Evolutionary conservation across 1,140 invertebrate species (phyloP).

Genomic region (Camponotus pennsylvanicus): DNA sequence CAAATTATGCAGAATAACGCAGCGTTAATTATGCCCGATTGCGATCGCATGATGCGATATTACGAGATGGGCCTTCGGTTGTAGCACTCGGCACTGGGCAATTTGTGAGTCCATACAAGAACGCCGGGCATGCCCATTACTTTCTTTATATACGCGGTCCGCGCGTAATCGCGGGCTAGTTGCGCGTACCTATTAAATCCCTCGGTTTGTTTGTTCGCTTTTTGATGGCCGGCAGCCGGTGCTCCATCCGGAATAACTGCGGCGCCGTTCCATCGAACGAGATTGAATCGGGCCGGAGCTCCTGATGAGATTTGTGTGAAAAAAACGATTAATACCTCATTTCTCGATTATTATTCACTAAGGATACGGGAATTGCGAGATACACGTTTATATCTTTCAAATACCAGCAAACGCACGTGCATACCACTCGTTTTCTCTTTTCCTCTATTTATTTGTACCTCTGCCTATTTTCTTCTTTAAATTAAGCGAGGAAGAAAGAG

Average conservation of each 20-base stretch:
- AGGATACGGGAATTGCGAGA: conserved; percentile 26
- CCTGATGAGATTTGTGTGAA: conserved; percentile 47
- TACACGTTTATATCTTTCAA: neutral
- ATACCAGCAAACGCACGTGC: neutral
- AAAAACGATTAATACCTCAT: conserved; percentile 50
- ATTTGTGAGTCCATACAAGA: conserved; percentile 61
- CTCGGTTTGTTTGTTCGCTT: conserved; percentile 50
- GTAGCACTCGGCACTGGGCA: conserved; percentile 25
- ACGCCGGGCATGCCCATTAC: conserved; percentile 48
- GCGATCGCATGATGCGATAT: conserved; percentile 63
- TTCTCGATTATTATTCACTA: conserved; percentile 39
- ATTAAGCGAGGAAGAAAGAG: no score
- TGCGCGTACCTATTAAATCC: conserved; percentile 65
- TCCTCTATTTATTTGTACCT: neutral
- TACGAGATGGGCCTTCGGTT: conserved; percentile 54
- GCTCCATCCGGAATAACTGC: conserved; percentile 11
- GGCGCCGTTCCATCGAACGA: conserved; percentile 39
- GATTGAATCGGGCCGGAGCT: conserved; percentile 36
- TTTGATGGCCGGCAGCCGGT: conserved; percentile 43
- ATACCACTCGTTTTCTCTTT: neutral
- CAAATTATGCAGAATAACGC: conserved; percentile 71
- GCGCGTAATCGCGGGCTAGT: conserved; percentile 67
- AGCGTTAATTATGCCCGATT: conserved; percentile 69
- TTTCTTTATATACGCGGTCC: conserved; percentile 64
- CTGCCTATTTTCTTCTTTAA: no score